Percentiles rank a stretch among this genome's conserved stretches.
These are phyloP conservation scores for Indicator maculatus DNA, from an alignment of 2,113 vertebrate species.

Conservation along the genomic window DNA sequence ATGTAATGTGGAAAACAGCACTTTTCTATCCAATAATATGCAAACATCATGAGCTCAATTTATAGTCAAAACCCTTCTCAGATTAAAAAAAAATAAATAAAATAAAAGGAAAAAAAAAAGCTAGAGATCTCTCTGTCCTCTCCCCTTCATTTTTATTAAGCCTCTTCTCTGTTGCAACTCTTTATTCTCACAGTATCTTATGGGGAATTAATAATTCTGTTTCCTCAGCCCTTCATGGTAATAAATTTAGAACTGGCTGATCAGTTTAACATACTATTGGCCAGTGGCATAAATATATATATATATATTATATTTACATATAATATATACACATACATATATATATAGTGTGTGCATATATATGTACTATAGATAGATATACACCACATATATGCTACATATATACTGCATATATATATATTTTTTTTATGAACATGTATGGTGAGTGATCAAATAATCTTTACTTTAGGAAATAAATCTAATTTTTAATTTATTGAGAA, in stretches of 20 bases:
- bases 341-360: neutral
- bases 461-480: neutral
- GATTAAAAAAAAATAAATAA: neutral
- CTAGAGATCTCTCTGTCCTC: neutral
- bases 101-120: neutral
- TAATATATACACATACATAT: rapidly evolving
- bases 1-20: neutral
- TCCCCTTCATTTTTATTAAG: neutral
- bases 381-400: too few species aligned
- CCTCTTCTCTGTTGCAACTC: neutral
- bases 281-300: neutral
- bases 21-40: neutral
- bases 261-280: neutral
- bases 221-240: neutral
- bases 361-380: too few species aligned
- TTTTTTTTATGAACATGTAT: neutral
- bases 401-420: neutral
- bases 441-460: neutral
- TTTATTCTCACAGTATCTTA: neutral
- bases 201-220: neutral
- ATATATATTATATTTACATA: neutral
- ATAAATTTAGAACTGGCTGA: neutral
- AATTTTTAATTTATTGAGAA: neutral
- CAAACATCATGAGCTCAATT: neutral
- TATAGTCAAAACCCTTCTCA: neutral